Percentiles rank a stretch among this genome's conserved stretches.
phyloP scores from a whole-genome alignment of 1,140 invertebrate species.

The Atopsyche davidsoni region DNA sequence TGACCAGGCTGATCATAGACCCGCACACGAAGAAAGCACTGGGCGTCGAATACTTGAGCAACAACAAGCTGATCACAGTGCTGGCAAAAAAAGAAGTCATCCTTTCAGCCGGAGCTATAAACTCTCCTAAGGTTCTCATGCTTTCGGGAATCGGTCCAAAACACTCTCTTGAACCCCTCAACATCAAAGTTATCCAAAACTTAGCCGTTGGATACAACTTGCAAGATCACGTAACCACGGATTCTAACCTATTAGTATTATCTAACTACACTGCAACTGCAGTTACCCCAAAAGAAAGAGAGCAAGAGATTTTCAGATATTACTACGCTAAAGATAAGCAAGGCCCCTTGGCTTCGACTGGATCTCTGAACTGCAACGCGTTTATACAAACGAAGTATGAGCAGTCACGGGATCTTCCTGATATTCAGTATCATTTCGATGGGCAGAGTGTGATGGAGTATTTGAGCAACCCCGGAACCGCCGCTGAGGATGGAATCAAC shows the following conservation, averaged over 20 bases:
- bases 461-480: slow-evolving; percentile 46
- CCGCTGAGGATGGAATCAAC: slow-evolving; percentile 42
- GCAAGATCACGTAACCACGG: slow-evolving; percentile 66
- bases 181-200: slow-evolving; percentile 55
- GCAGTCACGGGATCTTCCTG: slow-evolving; percentile 46
- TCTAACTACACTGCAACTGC: slow-evolving; percentile 48
- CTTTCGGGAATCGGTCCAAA: slow-evolving; percentile 68
- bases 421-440: slow-evolving; percentile 61
- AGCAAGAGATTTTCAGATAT: slow-evolving; percentile 49
- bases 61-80: slow-evolving; percentile 36
- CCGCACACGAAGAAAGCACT: slow-evolving; percentile 57
- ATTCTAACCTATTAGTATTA: slow-evolving; percentile 49
- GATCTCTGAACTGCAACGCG: slow-evolving; percentile 43
- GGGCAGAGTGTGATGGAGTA: slow-evolving; percentile 45
- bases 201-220: slow-evolving; percentile 68
- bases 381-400: slow-evolving; percentile 50
- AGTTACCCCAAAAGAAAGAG: slow-evolving; percentile 38
- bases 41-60: slow-evolving; percentile 59
- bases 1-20: slow-evolving; percentile 69
- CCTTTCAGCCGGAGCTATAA: slow-evolving; percentile 62
- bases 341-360: slow-evolving; percentile 49
- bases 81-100: slow-evolving; percentile 65
- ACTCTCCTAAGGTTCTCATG: slow-evolving; percentile 68
- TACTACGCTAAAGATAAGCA: slow-evolving; percentile 34
- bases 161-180: slow-evolving; percentile 50